These are phyloP conservation scores for Meta bourneti DNA, from an alignment of 2,888 invertebrate genomes.

Conservation along the genomic window DNA sequence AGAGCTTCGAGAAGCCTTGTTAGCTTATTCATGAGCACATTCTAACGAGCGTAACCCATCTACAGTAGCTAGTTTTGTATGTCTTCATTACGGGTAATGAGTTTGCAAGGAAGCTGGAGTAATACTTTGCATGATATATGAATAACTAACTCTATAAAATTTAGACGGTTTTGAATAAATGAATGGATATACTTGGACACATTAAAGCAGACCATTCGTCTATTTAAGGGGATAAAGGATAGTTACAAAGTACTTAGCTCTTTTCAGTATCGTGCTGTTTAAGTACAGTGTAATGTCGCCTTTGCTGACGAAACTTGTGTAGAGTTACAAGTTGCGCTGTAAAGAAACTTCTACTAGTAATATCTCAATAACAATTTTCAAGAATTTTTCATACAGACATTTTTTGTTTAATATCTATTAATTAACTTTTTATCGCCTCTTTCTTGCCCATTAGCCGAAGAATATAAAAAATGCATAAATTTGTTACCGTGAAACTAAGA, in stretches of 20 bases:
- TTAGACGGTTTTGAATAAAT: constrained; percentile 33
- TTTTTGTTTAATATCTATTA: no score
- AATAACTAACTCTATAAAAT: constrained; percentile 36
- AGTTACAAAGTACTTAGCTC: neutral
- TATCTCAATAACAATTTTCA: no score
- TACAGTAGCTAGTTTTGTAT: constrained; percentile 32
- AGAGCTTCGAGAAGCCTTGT: constrained; percentile 4
- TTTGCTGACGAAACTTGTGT: neutral
- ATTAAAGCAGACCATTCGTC: neutral
- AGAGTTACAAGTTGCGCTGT: no score
- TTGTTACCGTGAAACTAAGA: no score
- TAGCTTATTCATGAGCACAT: constrained; percentile 54
- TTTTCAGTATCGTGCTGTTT: neutral
- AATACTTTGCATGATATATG: constrained; percentile 41
- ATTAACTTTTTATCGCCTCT: no score
- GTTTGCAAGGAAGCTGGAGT: constrained; percentile 48
- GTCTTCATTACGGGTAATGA: constrained; percentile 55
- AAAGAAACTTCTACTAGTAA: no score
- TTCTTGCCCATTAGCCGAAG: no score
- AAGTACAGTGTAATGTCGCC: neutral
- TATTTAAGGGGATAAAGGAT: neutral
- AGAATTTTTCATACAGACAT: no score
- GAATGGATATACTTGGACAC: constrained; percentile 7
- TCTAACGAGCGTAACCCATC: constrained; percentile 32
- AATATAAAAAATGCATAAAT: no score